Conservation (phyloP, 2,797 vertebrate species). For the Tarsius wallacei region DNA sequence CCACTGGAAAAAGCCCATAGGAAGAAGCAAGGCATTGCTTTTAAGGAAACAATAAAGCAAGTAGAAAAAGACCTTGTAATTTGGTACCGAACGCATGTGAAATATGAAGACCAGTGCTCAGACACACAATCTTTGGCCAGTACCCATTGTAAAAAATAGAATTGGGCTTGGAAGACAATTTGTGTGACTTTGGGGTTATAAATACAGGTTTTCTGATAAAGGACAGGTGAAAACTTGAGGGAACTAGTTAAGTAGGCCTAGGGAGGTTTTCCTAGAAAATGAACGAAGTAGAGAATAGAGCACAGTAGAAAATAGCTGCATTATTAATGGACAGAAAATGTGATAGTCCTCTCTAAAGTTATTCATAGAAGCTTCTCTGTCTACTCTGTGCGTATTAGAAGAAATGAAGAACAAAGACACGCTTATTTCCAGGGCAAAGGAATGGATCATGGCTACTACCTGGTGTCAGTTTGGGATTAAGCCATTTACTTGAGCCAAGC, state of each 20-base stretch:
- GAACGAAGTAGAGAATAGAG: slow-evolving; percentile 67
- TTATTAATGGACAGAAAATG: slow-evolving; percentile 86
- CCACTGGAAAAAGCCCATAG: slow-evolving; percentile 69
- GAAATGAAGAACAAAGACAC: slow-evolving; percentile 47
- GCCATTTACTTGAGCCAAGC: background rate
- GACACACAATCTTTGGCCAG: slow-evolving; percentile 65
- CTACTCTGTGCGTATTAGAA: slow-evolving; percentile 51
- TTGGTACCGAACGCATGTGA: slow-evolving; percentile 70
- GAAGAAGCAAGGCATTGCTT: slow-evolving; percentile 66
- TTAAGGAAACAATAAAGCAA: slow-evolving; percentile 68
- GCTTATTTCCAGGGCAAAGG: slow-evolving; percentile 21
- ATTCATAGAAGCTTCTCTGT: slow-evolving; percentile 71
- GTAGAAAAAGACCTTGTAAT: slow-evolving; percentile 77
- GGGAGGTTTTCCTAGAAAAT: slow-evolving; percentile 84
- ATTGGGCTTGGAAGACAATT: slow-evolving; percentile 41
- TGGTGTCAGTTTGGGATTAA: slow-evolving; percentile 65
- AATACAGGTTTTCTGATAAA: slow-evolving; percentile 53
- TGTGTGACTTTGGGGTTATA: slow-evolving; percentile 60
- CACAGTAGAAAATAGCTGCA: slow-evolving; percentile 78
- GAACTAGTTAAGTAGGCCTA: slow-evolving; percentile 81
- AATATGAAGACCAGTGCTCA: slow-evolving; percentile 84
- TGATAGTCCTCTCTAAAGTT: slow-evolving; percentile 80
- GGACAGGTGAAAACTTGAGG: slow-evolving; percentile 70
- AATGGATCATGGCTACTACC: background rate
- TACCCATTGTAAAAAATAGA: slow-evolving; percentile 65